Conservation (phyloP, 92 coral and sea anemone species). For the Palythoa heliodiscus region DNA sequence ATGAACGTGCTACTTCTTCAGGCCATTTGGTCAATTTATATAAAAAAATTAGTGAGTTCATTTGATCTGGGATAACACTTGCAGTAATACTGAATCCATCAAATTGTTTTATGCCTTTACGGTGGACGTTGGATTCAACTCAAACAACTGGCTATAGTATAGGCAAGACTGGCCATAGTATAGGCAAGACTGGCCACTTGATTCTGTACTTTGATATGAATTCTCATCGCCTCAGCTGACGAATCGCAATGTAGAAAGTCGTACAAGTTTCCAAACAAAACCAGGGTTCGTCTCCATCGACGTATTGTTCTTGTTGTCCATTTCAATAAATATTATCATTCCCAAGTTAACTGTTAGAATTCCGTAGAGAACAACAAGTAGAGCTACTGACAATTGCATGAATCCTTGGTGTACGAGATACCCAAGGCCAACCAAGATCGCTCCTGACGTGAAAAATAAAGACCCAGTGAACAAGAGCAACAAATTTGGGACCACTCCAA, state of each 20-base stretch:
- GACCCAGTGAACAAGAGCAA: conserved; percentile 29
- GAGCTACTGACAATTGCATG: conserved; percentile 6
- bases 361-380: conserved; percentile 31
- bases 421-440: neutral
- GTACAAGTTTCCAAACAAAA: conserved; percentile 1
- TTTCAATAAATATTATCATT: conserved; percentile 32
- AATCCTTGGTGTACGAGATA: conserved; percentile 31
- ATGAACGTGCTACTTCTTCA: no score
- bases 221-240: neutral
- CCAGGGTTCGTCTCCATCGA: neutral
- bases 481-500: conserved; percentile 22
- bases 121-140: no score
- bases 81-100: no score
- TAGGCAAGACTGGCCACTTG: no score
- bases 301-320: conserved; percentile 20
- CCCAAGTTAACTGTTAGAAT: conserved; percentile 23
- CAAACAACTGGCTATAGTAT: no score
- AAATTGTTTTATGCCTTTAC: no score
- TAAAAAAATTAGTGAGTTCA: no score
- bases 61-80: no score
- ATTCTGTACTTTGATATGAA: no score
- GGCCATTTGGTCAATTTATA: no score
- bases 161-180: no score
- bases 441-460: conserved; percentile 11
- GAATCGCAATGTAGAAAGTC: conserved; percentile 16